Evolutionary conservation across 2,113 vertebrate genomes (phyloP).

Genomic region (Grantiella picta): DNA sequence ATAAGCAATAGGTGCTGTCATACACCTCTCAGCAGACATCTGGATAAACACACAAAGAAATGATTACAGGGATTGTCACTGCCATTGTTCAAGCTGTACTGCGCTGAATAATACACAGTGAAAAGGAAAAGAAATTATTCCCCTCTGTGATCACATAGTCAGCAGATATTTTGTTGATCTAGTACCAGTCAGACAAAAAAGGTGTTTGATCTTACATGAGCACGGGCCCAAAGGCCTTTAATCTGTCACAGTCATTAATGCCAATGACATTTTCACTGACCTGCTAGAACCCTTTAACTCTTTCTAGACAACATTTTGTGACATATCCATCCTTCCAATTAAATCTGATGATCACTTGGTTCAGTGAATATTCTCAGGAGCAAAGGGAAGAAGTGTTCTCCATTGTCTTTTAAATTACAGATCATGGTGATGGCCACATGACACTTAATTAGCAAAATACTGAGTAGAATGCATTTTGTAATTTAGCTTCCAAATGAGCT

Average conservation of each 20-base stretch:
- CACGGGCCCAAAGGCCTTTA: neutral
- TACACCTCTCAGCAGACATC: neutral
- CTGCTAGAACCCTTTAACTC: conserved; percentile 39
- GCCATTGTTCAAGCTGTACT: conserved; percentile 46
- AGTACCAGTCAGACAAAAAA: conserved; percentile 30
- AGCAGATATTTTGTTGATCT: conserved; percentile 34
- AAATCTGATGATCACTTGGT: neutral
- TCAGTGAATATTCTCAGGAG: neutral
- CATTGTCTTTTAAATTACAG: neutral
- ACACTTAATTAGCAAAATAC: neutral
- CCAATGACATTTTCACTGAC: conserved; percentile 29
- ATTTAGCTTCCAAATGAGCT: neutral
- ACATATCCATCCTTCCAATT: conserved; percentile 6
- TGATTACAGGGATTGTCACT: neutral
- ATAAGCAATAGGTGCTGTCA: neutral
- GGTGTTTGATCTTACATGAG: neutral
- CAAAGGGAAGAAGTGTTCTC: neutral
- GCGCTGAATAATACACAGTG: conserved; percentile 24
- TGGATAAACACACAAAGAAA: conserved; percentile 40
- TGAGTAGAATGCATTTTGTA: neutral
- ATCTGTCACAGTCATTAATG: conserved; percentile 25
- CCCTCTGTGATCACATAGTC: neutral
- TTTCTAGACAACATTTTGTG: conserved; percentile 25
- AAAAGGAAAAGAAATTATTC: conserved; percentile 46
- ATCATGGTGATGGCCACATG: neutral